phyloP scores from a whole-genome alignment of 2,888 invertebrate species.

The Brenthis daphne region DNA sequence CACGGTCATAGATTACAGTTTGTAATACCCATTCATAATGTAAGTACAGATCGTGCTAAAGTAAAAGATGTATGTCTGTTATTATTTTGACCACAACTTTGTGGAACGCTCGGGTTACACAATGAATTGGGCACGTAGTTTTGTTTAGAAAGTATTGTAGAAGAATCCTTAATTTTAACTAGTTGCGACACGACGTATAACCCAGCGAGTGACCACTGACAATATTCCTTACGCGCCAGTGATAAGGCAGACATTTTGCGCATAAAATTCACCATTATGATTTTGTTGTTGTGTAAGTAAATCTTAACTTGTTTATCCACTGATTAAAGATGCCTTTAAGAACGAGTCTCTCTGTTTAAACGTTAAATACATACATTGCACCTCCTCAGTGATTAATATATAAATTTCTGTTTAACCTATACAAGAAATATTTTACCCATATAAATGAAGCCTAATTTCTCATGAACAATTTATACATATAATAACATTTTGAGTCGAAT shows the following conservation, averaged over 20 bases:
- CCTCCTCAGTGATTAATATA: too few species aligned
- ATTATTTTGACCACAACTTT: slow-evolving; percentile 29
- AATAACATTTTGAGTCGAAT: too few species aligned
- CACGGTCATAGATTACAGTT: too few species aligned
- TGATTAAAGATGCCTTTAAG: slow-evolving; percentile 10
- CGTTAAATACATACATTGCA: too few species aligned
- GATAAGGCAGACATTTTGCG: background rate
- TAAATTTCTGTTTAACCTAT: too few species aligned
- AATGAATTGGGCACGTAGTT: slow-evolving; percentile 32
- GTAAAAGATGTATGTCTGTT: slow-evolving; percentile 2
- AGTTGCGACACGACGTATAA: slow-evolving; percentile 27
- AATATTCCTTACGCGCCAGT: slow-evolving; percentile 10
- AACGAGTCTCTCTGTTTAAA: too few species aligned
- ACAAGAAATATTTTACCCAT: too few species aligned
- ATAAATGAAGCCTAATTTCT: too few species aligned
- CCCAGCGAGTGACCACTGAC: slow-evolving; percentile 15
- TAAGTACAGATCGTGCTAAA: background rate
- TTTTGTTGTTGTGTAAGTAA: slow-evolving; percentile 6
- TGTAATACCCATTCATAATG: background rate
- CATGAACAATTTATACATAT: too few species aligned
- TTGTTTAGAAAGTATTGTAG: slow-evolving; percentile 35
- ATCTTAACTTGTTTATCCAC: background rate
- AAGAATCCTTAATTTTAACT: slow-evolving; percentile 27
- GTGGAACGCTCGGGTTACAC: slow-evolving; percentile 16
- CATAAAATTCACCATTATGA: slow-evolving; percentile 6